Percentiles rank a stretch among this genome's conserved stretches.
Evolutionary conservation across 2,113 vertebrate genomes (phyloP).

Genomic region (Petrocephalus zakoni): DNA sequence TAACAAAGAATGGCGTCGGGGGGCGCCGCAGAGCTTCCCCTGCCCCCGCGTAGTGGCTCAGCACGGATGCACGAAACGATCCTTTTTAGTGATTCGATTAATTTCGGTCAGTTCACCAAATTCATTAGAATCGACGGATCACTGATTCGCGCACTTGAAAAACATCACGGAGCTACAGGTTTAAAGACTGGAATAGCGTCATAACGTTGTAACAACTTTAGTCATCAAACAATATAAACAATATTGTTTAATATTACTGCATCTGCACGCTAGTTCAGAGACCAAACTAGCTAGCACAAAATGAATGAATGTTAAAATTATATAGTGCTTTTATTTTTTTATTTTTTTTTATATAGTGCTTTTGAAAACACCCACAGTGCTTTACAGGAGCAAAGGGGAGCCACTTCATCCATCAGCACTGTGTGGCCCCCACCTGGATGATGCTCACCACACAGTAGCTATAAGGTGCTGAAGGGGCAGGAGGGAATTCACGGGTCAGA

Average conservation of each 20-base stretch:
- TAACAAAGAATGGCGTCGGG: background rate
- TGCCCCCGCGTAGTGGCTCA: background rate
- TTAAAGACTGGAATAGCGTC: too few relatives aligned
- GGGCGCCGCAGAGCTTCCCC: background rate
- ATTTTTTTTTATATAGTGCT: background rate
- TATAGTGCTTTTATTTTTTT: too few relatives aligned
- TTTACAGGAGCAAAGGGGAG: background rate
- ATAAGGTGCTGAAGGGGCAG: background rate
- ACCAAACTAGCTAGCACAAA: too few relatives aligned
- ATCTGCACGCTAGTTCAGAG: too few relatives aligned
- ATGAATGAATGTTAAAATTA: background rate
- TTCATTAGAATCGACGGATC: background rate
- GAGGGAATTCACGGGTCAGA: too few relatives aligned
- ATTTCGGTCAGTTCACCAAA: background rate
- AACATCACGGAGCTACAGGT: background rate
- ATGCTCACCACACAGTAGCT: too few relatives aligned
- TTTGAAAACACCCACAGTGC: background rate
- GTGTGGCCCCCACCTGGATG: too few relatives aligned
- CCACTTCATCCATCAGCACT: background rate
- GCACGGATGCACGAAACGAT: background rate
- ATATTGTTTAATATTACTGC: too few relatives aligned
- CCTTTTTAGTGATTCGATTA: background rate
- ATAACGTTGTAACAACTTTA: background rate
- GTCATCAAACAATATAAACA: background rate
- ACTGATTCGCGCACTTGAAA: background rate